Evolutionary conservation across 2,888 invertebrate species (phyloP), one percentile per base, ranked within the genome.

Genomic region (Drosophila kanekoi): DNA sequence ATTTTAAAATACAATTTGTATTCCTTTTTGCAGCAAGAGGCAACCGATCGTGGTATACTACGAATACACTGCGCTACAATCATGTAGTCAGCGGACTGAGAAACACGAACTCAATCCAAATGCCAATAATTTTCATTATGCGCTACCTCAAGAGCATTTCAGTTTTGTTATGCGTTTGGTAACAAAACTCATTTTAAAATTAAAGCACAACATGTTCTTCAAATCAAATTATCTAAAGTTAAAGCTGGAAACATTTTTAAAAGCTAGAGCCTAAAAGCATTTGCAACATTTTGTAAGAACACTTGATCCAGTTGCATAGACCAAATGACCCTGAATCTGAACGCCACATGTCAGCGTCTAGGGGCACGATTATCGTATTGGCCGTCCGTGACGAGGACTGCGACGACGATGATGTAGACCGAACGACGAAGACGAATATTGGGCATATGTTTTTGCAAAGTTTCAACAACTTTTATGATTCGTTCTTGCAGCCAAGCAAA

Each of bases 1-100:
- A 92, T 82, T 89, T 91, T 90, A 91, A 91, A 83, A 91, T 90
- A 80, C 87, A 87, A 81, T 79, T 89, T 89, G 79, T 83, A 75
- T 87, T 86, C 79, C 83, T 83, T 87, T 87, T 58, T 84, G 84
- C 87, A 81, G 79, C 83, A 23, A 78, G 54, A 77, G 67, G 71
- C 73, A 56, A 69, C 70, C 20, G 66, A 78, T 86, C 81, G 82
- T 85, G 80, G 80, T 80, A 77, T 75, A 82, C 68, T 69, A 65
- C 82, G 81, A 83, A 65, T 82, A 80, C 79, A 77, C 69, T 85
- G 81, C 81, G 81, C 80, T 82, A 78, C 83, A 86, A 76, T 77
- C 71, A 77, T 72, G 76, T 79, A 66, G 72, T 76, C 72, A 72
- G 72, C 62, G 44, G 28, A 47, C 71, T 70, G 84, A 77, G 84